phyloP scores from a whole-genome alignment of 1,140 invertebrate genomes.

The Euglossa dilemma region DNA sequence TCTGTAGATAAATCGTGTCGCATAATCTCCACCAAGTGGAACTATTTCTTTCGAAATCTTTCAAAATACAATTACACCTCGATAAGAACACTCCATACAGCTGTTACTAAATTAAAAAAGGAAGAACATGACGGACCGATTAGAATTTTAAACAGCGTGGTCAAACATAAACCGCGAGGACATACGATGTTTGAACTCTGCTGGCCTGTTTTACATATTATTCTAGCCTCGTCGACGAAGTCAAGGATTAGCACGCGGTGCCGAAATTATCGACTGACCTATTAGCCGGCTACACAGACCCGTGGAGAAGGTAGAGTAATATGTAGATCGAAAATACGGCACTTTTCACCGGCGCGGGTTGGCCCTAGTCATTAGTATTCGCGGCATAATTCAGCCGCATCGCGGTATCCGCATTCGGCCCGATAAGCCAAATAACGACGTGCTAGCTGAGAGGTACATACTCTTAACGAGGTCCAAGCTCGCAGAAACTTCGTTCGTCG shows the following conservation, averaged over 20 bases:
- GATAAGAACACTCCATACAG: no score
- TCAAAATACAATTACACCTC: no score
- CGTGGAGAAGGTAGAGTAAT: no score
- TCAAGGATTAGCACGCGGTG: slow-evolving; percentile 29
- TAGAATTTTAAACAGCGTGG: not conserved
- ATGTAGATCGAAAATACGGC: slow-evolving; percentile 25
- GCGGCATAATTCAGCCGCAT: slow-evolving; percentile 48
- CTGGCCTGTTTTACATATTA: not conserved
- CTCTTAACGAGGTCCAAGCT: slow-evolving; percentile 35
- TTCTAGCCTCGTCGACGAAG: slow-evolving; percentile 22
- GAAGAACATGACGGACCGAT: not conserved
- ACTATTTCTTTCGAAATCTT: no score
- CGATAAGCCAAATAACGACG: slow-evolving; percentile 57
- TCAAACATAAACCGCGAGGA: not conserved
- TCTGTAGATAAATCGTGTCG: no score
- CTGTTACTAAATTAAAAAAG: not conserved
- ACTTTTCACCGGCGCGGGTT: slow-evolving; percentile 34
- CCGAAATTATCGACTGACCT: slow-evolving; percentile 46
- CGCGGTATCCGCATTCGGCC: slow-evolving; percentile 51
- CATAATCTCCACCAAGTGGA: no score
- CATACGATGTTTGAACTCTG: not conserved
- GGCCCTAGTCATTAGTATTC: slow-evolving; percentile 43
- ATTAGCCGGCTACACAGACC: not conserved
- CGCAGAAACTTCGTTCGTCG: slow-evolving; percentile 1
- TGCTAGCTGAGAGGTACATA: slow-evolving; percentile 16